Evolutionary conservation across 2,888 invertebrate genomes (phyloP), one percentile per base, ranked within the genome.

Genomic region (Volucella inflata): DNA sequence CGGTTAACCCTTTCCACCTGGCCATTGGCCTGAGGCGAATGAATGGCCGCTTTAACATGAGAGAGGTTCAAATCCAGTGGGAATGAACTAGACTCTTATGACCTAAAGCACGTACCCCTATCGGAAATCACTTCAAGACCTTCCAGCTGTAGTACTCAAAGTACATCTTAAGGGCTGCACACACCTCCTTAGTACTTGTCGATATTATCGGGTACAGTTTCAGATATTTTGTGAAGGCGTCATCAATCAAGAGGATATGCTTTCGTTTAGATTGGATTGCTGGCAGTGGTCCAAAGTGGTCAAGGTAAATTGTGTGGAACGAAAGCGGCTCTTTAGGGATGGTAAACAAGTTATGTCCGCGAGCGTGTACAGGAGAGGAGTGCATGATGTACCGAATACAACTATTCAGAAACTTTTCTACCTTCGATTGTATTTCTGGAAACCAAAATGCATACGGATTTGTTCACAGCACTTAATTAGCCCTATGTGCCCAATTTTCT

Each of bases 51-150:
- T 51, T 87, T 72, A 21, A 89, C 84, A 59, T 89, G 88, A 2
- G 42, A 48, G 9, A 87, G 55, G 17, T 82, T 74, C 62, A 89
- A 87, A n/a, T 89, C 88, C 6, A 78, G 48, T 71, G 90, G 90
- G 71, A 89, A 90, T 4, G 74, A 60, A 55, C 87, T 75, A 71
- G 92, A 92, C 4, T 78, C 67, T 16, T 88, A 84, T 1, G 90
- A 89, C 0, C 91, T 92, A 67, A 91, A 92, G n/a, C 89, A 88
- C n/a, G 89, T 88, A 12, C 92, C 91, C 38, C 90, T 82, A 72
- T 92, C 92, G 1, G 89, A 89, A 8, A 92, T 89, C 8, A 92
- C 83, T 4, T 89, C 10, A 1, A 8, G 6, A 3, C 55, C 57
- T 1, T n/a, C n/a, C 67, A 17, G 53, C 59, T 60, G n/a, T 62